Evolutionary conservation across 2,888 invertebrate species (phyloP), one percentile per base, ranked within the genome.

Genomic region (Ariolimax columbianus): DNA sequence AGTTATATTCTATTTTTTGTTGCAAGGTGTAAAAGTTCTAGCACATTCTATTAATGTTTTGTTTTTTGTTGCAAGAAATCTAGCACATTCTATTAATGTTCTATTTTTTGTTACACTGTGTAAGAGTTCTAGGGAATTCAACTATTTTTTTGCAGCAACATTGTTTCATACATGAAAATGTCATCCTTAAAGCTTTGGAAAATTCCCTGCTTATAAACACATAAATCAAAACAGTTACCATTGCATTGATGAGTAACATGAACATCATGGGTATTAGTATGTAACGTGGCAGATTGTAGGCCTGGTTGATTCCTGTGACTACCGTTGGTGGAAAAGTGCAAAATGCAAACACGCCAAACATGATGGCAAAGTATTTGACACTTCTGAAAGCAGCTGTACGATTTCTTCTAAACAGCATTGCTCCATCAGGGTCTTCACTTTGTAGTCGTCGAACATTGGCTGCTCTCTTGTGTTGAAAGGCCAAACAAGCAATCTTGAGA

Each of bases 401-500:
- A 66, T 79, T 79, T 33, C 33, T 79, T 17, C 9, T 1, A 1
- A 47, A 30, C 6, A 14, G 30, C 2, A 30, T 17, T 36, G 6
- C 70, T 26, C 36, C 19, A 17, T 47, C 19, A 0, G n/a, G 30
- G 30, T 1, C 26, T 30, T 23, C 30, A 9, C 3, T n/a, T 23
- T 55, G 23, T 26, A 23, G 33, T 55, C 47, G 33, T 26, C 51
- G 30, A 9, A 23, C 36, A 19, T 17, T 81, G 9, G 40, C 55
- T 23, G 72, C 81, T 73, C 38, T 81, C 14, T 59, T 73, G 30
- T 72, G 81, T 23, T 30, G 23, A 30, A 79, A 40, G 30, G 81
- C 72, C 38, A 81, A 33, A n/a, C 30, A 7, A 17, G 70, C 72
- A 55, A 81, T 81, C 38, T 55, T 72, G 23, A 81, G 33, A n/a